Conservation (phyloP, 2,888 invertebrate genomes). For the Caenorhabditis afra region DNA sequence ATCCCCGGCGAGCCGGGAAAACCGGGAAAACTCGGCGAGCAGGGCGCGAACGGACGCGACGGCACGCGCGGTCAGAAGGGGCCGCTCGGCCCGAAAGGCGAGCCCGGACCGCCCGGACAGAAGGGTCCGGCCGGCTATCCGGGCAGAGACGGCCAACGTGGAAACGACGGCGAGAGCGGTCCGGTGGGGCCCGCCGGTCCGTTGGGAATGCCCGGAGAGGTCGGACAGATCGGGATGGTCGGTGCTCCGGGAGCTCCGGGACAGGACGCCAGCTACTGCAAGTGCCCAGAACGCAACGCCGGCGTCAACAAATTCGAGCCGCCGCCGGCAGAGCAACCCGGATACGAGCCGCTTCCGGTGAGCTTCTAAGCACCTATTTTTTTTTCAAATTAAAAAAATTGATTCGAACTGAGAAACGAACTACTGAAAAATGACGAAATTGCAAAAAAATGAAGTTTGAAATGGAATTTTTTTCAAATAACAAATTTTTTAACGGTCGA, state of each 20-base stretch:
- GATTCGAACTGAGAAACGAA: neutral
- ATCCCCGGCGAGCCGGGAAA: conserved; percentile 76
- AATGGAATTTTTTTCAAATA: too few relatives aligned
- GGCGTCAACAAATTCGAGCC: conserved; percentile 66
- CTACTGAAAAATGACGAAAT: too few relatives aligned
- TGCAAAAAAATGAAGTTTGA: too few relatives aligned
- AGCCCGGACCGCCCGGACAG: conserved; percentile 72
- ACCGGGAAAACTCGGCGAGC: conserved; percentile 71
- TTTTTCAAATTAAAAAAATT: neutral
- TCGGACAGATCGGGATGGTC: conserved; percentile 71
- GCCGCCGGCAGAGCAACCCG: conserved; percentile 57
- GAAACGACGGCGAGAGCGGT: conserved; percentile 70
- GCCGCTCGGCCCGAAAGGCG: conserved; percentile 71
- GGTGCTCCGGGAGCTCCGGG: conserved; percentile 67
- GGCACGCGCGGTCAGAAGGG: conserved; percentile 72
- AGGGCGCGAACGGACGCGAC: conserved; percentile 65
- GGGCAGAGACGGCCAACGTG: conserved; percentile 71
- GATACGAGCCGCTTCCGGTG: conserved; percentile 66
- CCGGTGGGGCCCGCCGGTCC: conserved; percentile 72
- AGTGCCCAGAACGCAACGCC: conserved; percentile 70
- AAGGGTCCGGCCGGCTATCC: conserved; percentile 74
- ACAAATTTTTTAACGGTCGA: too few relatives aligned
- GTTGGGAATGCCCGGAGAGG: conserved; percentile 71
- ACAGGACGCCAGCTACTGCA: conserved; percentile 71
- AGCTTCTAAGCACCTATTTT: conserved; percentile 2